Percentiles rank a stretch among this genome's conserved stretches.
Conservation (phyloP, 2,113 vertebrate genomes). For the Ophthalmotilapia sp. region DNA sequence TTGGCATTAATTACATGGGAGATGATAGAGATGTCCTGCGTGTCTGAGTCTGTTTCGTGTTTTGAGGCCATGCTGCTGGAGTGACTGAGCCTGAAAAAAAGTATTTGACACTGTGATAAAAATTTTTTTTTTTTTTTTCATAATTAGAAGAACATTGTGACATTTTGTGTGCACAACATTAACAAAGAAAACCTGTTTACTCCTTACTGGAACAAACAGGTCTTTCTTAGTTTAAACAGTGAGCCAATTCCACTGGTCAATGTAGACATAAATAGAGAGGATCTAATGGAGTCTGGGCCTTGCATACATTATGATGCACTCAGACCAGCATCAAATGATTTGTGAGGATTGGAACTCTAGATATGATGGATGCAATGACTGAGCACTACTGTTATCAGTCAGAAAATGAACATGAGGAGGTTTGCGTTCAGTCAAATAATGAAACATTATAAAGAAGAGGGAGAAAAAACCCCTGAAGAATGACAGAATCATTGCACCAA, state of each 20-base stretch:
- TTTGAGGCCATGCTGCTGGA: conserved; percentile 94
- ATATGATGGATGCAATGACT: background rate
- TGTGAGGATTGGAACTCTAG: background rate
- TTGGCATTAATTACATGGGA: conserved; percentile 77
- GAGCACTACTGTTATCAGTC: background rate
- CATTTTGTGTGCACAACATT: background rate
- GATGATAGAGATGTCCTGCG: conserved; percentile 80
- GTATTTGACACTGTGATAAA: background rate
- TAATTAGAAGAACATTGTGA: background rate
- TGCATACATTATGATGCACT: background rate
- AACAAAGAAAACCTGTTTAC: background rate
- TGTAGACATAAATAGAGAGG: background rate
- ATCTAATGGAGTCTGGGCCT: background rate
- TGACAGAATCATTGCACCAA: background rate
- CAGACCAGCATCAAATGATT: background rate
- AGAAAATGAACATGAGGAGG: background rate
- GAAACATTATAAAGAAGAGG: background rate
- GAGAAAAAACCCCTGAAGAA: background rate
- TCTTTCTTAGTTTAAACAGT: background rate
- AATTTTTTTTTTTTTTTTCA: background rate
- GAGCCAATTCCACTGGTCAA: background rate
- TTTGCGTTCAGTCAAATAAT: background rate
- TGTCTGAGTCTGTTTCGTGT: conserved; percentile 90
- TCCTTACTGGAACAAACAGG: background rate
- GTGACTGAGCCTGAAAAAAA: conserved; percentile 79